phyloP scores from a whole-genome alignment of 2,113 vertebrate genomes.

The Percina caprodes region DNA sequence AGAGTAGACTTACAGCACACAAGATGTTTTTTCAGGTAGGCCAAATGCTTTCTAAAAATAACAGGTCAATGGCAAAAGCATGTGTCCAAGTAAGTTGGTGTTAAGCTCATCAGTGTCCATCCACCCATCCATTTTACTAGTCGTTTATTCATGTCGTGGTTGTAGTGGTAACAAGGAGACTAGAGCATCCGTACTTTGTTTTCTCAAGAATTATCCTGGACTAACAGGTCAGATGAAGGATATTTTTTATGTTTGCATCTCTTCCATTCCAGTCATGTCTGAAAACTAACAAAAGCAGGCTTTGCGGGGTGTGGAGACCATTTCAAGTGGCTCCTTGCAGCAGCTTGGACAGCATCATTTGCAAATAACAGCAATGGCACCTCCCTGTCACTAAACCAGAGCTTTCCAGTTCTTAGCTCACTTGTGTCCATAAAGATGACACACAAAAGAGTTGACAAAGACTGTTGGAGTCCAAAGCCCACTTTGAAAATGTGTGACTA shows the following conservation, averaged over 20 bases:
- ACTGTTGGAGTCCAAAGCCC: neutral
- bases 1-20: neutral
- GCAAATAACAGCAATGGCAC: neutral
- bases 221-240: neutral
- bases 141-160: neutral
- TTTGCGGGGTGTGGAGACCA: neutral
- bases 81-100: neutral
- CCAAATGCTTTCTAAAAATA: constrained; percentile 1
- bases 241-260: neutral
- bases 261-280: constrained; percentile 3
- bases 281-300: neutral
- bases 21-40: neutral
- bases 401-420: neutral
- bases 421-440: neutral
- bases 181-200: neutral
- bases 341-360: neutral
- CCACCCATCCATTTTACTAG: neutral
- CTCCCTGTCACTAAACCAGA: neutral
- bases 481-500: neutral
- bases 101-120: neutral
- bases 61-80: neutral
- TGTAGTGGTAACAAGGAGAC: neutral
- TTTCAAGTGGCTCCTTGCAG: no score
- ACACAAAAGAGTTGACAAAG: neutral
- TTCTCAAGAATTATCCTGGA: neutral